Evolutionary conservation across 2,888 invertebrate species (phyloP).

Genomic region (Parelbella ahira): DNA sequence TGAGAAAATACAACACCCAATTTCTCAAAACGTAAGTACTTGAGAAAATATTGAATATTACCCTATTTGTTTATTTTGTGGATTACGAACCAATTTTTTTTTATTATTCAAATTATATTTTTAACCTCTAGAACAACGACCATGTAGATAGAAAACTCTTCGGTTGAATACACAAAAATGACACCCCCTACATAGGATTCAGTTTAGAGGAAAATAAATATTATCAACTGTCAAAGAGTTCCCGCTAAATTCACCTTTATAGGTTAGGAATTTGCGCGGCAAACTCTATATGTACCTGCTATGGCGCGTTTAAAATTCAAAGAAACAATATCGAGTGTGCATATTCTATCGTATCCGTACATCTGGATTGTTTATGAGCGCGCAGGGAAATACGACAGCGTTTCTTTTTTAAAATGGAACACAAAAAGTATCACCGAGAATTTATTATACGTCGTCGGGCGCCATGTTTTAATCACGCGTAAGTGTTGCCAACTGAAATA

Average conservation of each 20-base stretch:
- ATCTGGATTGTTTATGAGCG: constrained; percentile 68
- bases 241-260: constrained; percentile 41
- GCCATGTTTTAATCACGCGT: constrained; percentile 45
- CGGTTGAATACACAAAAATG: constrained; percentile 6
- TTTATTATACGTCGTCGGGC: constrained; percentile 48
- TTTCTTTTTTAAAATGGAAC: constrained; percentile 50
- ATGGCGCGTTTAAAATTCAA: constrained; percentile 65
- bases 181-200: neutral
- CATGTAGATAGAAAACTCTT: neutral
- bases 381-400: constrained; percentile 64
- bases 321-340: constrained; percentile 74
- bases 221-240: constrained; percentile 29
- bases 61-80: no score
- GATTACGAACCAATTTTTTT: no score
- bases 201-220: constrained; percentile 7
- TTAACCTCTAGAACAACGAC: no score
- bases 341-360: constrained; percentile 58
- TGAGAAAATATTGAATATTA: no score
- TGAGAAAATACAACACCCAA: no score
- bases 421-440: constrained; percentile 45
- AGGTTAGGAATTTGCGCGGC: constrained; percentile 8
- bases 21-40: no score
- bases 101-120: no score
- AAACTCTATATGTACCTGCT: constrained; percentile 15
- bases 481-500: constrained; percentile 28